Percentiles rank a stretch among this genome's conserved stretches.
These are phyloP conservation scores for Willisornis vidua DNA, from an alignment of 2,113 vertebrate genomes.

Conservation along the genomic window DNA sequence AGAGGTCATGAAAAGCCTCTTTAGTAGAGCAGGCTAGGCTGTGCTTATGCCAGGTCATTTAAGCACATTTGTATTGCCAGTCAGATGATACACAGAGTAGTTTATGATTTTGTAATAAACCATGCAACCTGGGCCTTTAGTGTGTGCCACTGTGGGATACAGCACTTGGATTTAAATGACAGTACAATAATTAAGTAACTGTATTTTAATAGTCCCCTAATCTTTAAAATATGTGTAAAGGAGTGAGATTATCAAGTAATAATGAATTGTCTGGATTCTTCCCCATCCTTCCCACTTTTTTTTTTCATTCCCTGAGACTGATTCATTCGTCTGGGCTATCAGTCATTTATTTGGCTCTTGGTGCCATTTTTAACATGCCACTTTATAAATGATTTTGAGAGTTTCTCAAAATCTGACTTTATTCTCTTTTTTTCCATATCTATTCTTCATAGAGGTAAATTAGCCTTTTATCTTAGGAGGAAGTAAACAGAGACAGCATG, in stretches of 20 bases:
- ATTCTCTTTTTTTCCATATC: background rate
- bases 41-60: constrained; percentile 58
- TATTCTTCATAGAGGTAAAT: background rate
- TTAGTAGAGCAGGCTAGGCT: constrained; percentile 31
- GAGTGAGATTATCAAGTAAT: background rate
- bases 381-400: background rate
- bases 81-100: constrained; percentile 15
- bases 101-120: constrained; percentile 40
- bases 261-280: background rate
- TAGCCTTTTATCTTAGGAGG: constrained; percentile 32
- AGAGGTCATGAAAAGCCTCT: constrained; percentile 68
- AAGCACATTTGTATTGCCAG: constrained; percentile 52
- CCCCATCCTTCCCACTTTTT: accelerated
- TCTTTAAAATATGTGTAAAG: background rate
- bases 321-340: background rate
- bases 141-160: background rate
- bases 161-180: background rate
- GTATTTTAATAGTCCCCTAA: background rate
- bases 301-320: background rate
- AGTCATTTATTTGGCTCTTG: background rate
- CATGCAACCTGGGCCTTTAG: background rate
- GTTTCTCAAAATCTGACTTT: constrained; percentile 11
- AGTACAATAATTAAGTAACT: background rate
- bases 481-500: background rate
- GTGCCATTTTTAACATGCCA: background rate